Evolutionary conservation across 2,888 invertebrate species (phyloP).

Genomic region (Diloba caeruleocephala): DNA sequence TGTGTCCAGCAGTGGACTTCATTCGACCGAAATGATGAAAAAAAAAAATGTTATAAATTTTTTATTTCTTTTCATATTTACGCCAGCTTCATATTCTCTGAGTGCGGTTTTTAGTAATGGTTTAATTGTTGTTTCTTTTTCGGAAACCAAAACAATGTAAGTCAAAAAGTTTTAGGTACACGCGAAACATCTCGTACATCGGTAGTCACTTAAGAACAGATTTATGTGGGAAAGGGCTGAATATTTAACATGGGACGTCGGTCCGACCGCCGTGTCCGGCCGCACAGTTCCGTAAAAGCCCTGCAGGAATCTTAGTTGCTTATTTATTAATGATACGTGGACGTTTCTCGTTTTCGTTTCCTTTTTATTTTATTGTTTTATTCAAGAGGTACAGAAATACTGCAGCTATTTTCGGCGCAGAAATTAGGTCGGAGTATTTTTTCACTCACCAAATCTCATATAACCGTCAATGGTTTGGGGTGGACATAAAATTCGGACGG

Average conservation of each 20-base stretch:
- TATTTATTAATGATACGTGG: slow-evolving; percentile 54
- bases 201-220: slow-evolving; percentile 49
- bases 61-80: too few species aligned
- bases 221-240: slow-evolving; percentile 47
- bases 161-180: slow-evolving; percentile 35
- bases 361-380: slow-evolving; percentile 56
- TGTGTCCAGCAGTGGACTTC: too few species aligned
- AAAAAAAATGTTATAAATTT: too few species aligned
- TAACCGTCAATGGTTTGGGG: slow-evolving; percentile 16
- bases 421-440: slow-evolving; percentile 39
- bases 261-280: slow-evolving; percentile 29
- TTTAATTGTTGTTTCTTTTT: slow-evolving; percentile 5
- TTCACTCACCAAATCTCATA: slow-evolving; percentile 4
- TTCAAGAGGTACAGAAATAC: slow-evolving; percentile 43
- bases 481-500: slow-evolving; percentile 13
- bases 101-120: too few species aligned
- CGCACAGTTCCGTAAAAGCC: slow-evolving; percentile 34
- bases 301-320: slow-evolving; percentile 47
- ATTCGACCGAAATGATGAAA: too few species aligned
- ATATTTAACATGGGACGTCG: slow-evolving; percentile 50
- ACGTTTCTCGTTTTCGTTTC: slow-evolving; percentile 44
- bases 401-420: slow-evolving; percentile 33
- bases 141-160: slow-evolving; percentile 12
- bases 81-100: too few species aligned
- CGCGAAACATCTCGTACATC: slow-evolving; percentile 39